These are phyloP conservation scores for Actinopyga echinites DNA, from an alignment of 53 echinoderm and acorn worm species.

Conservation along the genomic window DNA sequence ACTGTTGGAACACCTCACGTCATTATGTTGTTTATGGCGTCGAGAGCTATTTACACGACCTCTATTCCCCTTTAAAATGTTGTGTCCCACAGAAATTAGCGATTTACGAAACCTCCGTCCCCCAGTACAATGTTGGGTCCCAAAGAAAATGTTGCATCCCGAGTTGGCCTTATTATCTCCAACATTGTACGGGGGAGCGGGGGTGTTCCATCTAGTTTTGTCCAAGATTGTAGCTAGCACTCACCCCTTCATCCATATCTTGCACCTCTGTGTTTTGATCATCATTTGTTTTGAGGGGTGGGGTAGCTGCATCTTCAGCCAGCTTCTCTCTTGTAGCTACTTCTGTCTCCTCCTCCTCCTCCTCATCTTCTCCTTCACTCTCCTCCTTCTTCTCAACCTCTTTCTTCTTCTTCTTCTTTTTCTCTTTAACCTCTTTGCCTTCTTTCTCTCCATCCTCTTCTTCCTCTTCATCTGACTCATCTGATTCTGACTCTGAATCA, in stretches of 20 bases:
- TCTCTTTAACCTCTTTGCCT: constrained; percentile 35
- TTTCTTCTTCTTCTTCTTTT: constrained; percentile 46
- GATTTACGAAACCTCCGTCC: too few species aligned
- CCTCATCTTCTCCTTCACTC: constrained; percentile 38
- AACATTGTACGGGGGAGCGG: too few species aligned
- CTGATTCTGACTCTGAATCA: constrained; percentile 59
- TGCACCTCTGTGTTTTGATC: constrained; percentile 88
- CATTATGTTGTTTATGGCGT: too few species aligned
- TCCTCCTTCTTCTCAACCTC: constrained; percentile 42
- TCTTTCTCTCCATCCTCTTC: constrained; percentile 45
- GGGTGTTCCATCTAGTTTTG: too few species aligned
- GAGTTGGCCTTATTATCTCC: too few species aligned
- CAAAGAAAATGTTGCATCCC: too few species aligned
- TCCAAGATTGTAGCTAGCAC: background rate
- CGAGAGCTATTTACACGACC: too few species aligned
- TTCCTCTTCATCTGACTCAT: constrained; percentile 46
- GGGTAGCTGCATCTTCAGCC: constrained; percentile 37
- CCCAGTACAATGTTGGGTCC: too few species aligned
- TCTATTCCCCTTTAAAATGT: too few species aligned
- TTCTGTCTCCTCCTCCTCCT: constrained; percentile 18
- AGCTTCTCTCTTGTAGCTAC: constrained; percentile 52
- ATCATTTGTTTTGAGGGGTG: constrained; percentile 7
- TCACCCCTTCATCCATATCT: constrained; percentile 91
- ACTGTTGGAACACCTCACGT: too few species aligned
- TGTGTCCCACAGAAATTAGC: too few species aligned